phyloP scores from a whole-genome alignment of 2,113 vertebrate species.

The Struthidea cinerea region DNA sequence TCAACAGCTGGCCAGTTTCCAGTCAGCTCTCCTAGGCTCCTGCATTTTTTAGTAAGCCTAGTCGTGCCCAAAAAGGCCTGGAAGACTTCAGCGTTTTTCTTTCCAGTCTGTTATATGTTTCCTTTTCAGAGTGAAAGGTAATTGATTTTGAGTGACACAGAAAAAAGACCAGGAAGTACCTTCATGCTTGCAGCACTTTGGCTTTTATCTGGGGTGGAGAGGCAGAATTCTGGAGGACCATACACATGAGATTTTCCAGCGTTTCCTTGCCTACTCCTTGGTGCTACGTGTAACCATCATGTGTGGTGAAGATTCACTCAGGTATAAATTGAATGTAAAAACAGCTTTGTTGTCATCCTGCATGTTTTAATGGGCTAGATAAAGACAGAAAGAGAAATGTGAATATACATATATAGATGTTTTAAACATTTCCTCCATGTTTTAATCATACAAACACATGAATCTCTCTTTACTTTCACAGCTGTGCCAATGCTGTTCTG shows the following conservation, averaged over 20 bases:
- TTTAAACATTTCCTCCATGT: neutral
- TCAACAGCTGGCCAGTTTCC: neutral
- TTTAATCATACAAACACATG: neutral
- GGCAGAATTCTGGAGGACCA: neutral
- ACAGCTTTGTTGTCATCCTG: neutral
- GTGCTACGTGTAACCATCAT: neutral
- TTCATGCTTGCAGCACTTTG: neutral
- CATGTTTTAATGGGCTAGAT: neutral
- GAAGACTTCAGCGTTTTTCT: neutral
- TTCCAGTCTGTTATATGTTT: neutral
- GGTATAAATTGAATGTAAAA: neutral
- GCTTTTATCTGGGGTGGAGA: neutral
- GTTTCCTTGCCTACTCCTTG: neutral
- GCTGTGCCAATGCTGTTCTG: neutral
- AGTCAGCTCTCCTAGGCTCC: neutral
- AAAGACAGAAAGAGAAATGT: neutral
- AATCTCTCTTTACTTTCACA: neutral
- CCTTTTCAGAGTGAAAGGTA: neutral
- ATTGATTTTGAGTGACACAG: neutral
- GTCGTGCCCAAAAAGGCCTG: neutral
- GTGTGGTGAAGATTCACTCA: neutral
- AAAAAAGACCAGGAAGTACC: neutral
- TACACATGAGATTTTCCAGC: neutral
- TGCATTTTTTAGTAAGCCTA: neutral
- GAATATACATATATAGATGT: neutral